Evolutionary conservation across 2,888 invertebrate species (phyloP), one percentile per base, ranked within the genome.

Genomic region (Leptopilina myrica): DNA sequence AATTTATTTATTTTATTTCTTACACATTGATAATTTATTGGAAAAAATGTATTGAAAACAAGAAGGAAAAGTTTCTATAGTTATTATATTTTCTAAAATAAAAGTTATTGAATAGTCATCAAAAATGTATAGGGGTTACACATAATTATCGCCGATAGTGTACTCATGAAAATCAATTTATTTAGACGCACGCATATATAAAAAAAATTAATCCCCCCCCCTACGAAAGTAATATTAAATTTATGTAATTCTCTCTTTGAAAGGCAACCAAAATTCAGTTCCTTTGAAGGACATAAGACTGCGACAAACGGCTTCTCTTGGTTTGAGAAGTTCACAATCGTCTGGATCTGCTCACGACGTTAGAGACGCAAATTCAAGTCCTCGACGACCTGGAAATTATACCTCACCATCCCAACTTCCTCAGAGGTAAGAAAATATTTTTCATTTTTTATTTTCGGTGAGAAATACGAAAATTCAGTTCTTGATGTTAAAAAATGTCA

Each of bases 281-380:
- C 80, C 90, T 0, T 93, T 93, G 0, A 92, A 94, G 82, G 94
- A 94, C 84, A 91, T 94, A 69, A 92, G 94, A 73, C 88, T 94
- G 59, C 92, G 94, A 79, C 94, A 94, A 86, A 93, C 93, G 0
- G 89, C 93, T 76, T 83, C 88, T 33, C 80, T 82, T 20, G 85
- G 86, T 33, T 82, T 89, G 49, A 85, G 88, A 79, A 89, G 88
- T 84, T 88, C 89, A 43, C 85, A 87, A 15, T 87, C 88, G 14
- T 88, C 89, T 9, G 89, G 90, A 80, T 89, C 91, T 78, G 86
- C 88, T 73, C 90, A 91, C 78, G 91, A 91, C 76, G 86, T 89
- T 20, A 85, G 89, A 79, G 91, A 91, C 76, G 80, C 86, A 12
- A 83, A 85, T 9, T 83, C 88, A 76, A 90, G 89, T 87, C 90